Conservation (phyloP, 2,888 invertebrate genomes). For the Melanchra persicariae region DNA sequence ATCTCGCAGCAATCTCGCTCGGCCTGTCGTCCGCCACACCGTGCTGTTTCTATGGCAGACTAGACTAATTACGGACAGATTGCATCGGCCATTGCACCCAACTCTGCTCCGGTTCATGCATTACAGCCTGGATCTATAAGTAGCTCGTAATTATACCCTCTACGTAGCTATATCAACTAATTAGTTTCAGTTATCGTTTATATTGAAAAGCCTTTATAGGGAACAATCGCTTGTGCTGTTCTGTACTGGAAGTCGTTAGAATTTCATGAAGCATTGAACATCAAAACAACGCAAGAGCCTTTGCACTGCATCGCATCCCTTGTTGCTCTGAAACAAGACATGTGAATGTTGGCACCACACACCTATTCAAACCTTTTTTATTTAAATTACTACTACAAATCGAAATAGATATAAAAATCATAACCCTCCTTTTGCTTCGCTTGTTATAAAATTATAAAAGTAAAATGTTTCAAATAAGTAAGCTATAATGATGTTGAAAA, state of each 20-base stretch:
- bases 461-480: slow-evolving; percentile 3
- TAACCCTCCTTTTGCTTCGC: too few species aligned
- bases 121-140: slow-evolving; percentile 64
- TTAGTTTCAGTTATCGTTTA: slow-evolving; percentile 26
- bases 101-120: slow-evolving; percentile 72
- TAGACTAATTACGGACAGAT: slow-evolving; percentile 82
- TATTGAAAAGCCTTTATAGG: slow-evolving; percentile 12
- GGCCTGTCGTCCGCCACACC: slow-evolving; percentile 62
- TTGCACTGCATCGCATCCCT: neutral
- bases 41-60: slow-evolving; percentile 67
- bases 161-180: slow-evolving; percentile 15
- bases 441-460: too few species aligned
- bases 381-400: slow-evolving; percentile 8
- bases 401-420: neutral
- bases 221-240: neutral
- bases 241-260: neutral
- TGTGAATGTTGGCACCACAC: neutral
- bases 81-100: slow-evolving; percentile 81
- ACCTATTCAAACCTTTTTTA: neutral
- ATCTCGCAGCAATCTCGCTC: slow-evolving; percentile 71
- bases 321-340: neutral
- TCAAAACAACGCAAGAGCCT: neutral
- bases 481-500: slow-evolving; percentile 17
- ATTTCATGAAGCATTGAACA: neutral
- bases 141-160: slow-evolving; percentile 31